phyloP scores from a whole-genome alignment of 1,140 invertebrate species.

The Homarus americanus region DNA sequence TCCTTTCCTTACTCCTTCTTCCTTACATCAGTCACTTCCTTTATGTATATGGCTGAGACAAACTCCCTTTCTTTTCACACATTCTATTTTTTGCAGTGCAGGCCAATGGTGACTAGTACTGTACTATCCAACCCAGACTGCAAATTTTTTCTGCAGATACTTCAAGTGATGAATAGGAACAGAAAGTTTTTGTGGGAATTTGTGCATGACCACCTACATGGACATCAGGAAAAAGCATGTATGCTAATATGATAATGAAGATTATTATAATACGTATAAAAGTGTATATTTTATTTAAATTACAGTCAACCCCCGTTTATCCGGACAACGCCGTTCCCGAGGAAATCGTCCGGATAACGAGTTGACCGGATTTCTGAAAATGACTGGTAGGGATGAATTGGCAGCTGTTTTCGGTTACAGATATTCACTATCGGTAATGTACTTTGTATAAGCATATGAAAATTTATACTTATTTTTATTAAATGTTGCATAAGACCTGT shows the following conservation, averaged over 20 bases:
- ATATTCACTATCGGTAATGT: not conserved
- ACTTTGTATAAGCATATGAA: not conserved
- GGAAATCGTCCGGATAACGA: not conserved
- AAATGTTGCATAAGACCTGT: not conserved
- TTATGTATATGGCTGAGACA: no score
- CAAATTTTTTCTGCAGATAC: no score
- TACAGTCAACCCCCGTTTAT: not conserved
- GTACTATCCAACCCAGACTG: no score
- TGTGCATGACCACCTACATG: no score
- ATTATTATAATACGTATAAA: not conserved
- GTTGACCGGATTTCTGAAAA: constrained; percentile 3
- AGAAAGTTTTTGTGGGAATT: no score
- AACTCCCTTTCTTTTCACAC: no score
- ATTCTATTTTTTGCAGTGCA: no score
- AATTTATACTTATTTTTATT: not conserved
- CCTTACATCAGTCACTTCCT: no score
- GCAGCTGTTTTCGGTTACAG: constrained; percentile 1
- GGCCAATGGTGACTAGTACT: no score
- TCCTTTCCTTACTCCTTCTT: no score
- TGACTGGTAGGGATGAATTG: not conserved
- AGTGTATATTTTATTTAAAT: not conserved
- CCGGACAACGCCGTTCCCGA: not conserved
- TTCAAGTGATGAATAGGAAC: no score
- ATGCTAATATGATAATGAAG: not conserved
- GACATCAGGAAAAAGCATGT: not conserved